Conservation (phyloP, 1,140 invertebrate genomes). For the Carposina sasakii region DNA sequence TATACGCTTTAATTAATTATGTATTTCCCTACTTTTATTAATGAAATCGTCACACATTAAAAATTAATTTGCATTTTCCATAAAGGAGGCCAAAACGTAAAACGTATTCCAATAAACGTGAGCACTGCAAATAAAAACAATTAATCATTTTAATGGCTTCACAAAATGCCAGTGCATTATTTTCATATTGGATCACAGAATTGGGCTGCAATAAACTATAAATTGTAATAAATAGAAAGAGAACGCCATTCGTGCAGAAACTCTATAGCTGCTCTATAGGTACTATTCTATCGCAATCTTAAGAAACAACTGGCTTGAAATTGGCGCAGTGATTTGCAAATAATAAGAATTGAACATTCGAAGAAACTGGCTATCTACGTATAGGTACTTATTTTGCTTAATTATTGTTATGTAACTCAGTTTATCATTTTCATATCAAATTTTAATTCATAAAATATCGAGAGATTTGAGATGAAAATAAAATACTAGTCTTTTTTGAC, state of each 20-base stretch:
- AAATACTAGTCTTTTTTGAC: too few relatives aligned
- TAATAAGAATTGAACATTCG: slow-evolving; percentile 21
- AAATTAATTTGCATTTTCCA: too few relatives aligned
- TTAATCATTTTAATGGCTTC: neutral
- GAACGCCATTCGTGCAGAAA: slow-evolving; percentile 23
- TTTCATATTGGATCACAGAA: neutral
- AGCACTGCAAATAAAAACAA: neutral
- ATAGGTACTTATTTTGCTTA: too few relatives aligned
- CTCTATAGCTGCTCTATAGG: slow-evolving; percentile 26
- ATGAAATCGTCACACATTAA: too few relatives aligned
- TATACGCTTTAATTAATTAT: too few relatives aligned
- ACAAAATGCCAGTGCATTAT: slow-evolving; percentile 1
- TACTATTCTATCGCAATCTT: slow-evolving; percentile 36
- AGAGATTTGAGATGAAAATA: too few relatives aligned
- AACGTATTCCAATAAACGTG: neutral
- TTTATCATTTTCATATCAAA: too few relatives aligned
- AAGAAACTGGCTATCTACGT: too few relatives aligned
- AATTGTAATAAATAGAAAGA: slow-evolving; percentile 14
- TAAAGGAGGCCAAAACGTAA: neutral
- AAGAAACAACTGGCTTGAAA: slow-evolving; percentile 39
- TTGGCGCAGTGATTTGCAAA: slow-evolving; percentile 24
- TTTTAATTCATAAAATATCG: too few relatives aligned
- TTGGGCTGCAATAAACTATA: slow-evolving; percentile 5
- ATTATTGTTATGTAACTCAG: too few relatives aligned
- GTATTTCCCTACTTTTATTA: too few relatives aligned